Conservation (phyloP, 2,113 vertebrate genomes). For the Hydropotes inermis region DNA sequence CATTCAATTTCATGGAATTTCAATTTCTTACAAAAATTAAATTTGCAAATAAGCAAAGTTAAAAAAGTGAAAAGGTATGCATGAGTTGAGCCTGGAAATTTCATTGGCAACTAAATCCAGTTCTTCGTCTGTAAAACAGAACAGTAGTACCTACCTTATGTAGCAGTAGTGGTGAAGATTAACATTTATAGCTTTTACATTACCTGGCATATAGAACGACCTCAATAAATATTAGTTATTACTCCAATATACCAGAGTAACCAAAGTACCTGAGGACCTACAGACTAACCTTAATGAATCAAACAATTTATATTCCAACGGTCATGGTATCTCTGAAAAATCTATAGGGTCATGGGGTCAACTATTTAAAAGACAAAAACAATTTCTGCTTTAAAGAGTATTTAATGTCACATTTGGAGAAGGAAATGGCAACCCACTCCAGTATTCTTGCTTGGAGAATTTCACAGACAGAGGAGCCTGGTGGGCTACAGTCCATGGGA, state of each 20-base stretch:
- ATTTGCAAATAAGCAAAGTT: neutral
- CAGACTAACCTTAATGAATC: neutral
- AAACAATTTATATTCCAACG: neutral
- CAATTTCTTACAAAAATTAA: slow-evolving; percentile 25
- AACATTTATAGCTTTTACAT: neutral
- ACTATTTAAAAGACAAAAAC: slow-evolving; percentile 8
- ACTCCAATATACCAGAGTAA: neutral
- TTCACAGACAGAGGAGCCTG: neutral
- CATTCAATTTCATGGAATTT: neutral
- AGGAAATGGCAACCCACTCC: neutral
- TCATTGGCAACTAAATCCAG: slow-evolving; percentile 34
- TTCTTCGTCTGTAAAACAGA: neutral
- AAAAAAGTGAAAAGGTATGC: neutral
- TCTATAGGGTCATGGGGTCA: neutral
- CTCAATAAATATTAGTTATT: slow-evolving; percentile 7
- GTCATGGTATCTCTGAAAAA: neutral
- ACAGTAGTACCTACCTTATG: slow-evolving; percentile 14
- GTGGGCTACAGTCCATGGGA: neutral
- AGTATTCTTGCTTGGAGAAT: neutral
- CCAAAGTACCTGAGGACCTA: neutral
- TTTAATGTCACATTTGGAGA: neutral
- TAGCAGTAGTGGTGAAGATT: neutral
- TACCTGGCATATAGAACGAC: neutral
- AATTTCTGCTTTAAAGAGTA: neutral
- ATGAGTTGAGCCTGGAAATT: neutral